Percentiles rank a stretch among this genome's conserved stretches.
These are phyloP conservation scores for Centroberyx gerrardi DNA, from an alignment of 2,797 vertebrate genomes.

Conservation along the genomic window DNA sequence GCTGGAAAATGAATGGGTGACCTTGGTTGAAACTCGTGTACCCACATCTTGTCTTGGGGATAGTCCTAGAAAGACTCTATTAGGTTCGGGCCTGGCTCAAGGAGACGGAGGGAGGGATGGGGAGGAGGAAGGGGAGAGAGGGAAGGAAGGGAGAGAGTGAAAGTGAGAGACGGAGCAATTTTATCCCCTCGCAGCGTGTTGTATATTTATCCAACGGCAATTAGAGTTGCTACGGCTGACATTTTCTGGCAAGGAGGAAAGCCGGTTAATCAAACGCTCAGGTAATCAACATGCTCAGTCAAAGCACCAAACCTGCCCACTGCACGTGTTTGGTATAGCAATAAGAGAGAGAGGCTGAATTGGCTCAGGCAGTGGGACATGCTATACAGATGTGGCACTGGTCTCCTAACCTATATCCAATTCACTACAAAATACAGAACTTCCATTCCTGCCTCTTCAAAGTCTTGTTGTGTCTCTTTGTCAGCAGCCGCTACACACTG, in stretches of 20 bases:
- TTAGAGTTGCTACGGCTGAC: background rate
- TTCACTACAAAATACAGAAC: background rate
- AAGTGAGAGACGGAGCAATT: background rate
- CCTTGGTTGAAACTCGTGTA: constrained; percentile 72
- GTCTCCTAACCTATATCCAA: background rate
- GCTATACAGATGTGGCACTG: background rate
- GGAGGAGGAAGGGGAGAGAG: background rate
- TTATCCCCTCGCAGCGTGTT: background rate
- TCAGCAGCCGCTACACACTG: background rate
- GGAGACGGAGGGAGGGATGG: constrained; percentile 24
- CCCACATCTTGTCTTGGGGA: constrained; percentile 72
- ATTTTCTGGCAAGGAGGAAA: constrained; percentile 11
- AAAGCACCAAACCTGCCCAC: constrained; percentile 14
- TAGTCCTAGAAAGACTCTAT: constrained; percentile 75
- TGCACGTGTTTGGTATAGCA: background rate
- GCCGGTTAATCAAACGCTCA: constrained; percentile 13
- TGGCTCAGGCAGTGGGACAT: background rate
- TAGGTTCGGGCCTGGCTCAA: constrained; percentile 37
- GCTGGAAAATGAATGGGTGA: constrained; percentile 75
- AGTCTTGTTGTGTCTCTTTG: background rate
- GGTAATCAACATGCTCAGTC: constrained; percentile 26
- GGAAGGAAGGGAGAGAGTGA: background rate
- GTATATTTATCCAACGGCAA: constrained; percentile 16
- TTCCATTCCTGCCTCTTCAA: background rate
- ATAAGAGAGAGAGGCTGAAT: background rate